Evolutionary conservation across 2,888 invertebrate genomes (phyloP).

Genomic region (Chaitophorus viminalis): DNA sequence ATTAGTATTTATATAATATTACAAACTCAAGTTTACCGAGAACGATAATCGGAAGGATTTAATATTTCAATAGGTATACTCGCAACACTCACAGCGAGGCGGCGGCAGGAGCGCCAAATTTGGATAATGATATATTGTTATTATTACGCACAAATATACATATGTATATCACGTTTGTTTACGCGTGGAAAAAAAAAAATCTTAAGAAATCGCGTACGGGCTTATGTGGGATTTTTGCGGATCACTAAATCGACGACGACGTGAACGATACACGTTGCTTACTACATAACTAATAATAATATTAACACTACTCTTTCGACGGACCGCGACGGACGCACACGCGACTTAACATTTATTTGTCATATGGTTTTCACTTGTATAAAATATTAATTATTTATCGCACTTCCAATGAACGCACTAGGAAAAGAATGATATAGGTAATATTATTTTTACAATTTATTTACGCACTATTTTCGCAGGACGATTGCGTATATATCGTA

Average conservation of each 20-base stretch:
- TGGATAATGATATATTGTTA: neutral
- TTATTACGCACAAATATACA: neutral
- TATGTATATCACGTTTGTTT: neutral
- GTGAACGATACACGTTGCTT: neutral
- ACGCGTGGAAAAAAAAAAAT: neutral
- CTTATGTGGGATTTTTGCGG: conserved; percentile 26
- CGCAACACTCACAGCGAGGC: neutral
- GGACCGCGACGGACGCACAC: neutral
- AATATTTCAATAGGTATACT: neutral
- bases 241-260: conserved; percentile 3
- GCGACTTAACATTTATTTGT: no score
- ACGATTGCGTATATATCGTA: neutral
- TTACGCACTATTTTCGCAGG: neutral
- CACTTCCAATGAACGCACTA: no score
- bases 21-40: no score
- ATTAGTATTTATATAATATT: no score
- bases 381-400: no score
- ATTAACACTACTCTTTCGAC: neutral
- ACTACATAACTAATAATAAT: no score
- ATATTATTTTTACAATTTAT: neutral
- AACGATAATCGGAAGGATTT: neutral
- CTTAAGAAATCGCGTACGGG: conserved; percentile 18
- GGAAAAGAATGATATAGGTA: neutral
- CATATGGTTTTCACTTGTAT: no score
- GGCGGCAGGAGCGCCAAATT: neutral